Base-by-base conservation (phyloP, 2,888 invertebrate species). In the Oscheius sp. region DNA sequence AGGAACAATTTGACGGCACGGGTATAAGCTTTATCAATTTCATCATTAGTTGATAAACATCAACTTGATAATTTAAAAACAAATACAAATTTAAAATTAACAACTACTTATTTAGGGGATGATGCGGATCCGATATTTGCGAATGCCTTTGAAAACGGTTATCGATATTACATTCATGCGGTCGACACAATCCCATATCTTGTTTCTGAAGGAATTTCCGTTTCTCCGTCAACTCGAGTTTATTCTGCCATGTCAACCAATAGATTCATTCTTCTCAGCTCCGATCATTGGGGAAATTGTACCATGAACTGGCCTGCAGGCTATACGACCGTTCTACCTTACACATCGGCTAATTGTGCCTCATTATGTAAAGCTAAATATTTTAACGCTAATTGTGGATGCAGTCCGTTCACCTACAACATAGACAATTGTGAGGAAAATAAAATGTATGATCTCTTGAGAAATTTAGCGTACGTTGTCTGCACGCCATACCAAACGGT, bases 91-190 rank as follows among this genome's bases (percentile, higher is more conserved):
- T 38, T 12, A 12, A 38, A 12, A 12, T 14, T n/a, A n/a, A n/a
- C n/a, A n/a, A n/a, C n/a, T n/a, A n/a, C n/a, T 44, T 28, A 24
- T 44, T 24, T 30, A 62, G 62, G 47, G 9, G 73, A 74, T 32
- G 72, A 70, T 8, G 67, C 70, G 2, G 12, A 71, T 17, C 77
- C 77, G 6, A 73, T 77, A 1, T 81, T 80, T 57, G 64, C 78
- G n/a, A 78, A 78, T 64, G 74, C 76, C 22, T 80, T 81, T 67
- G 83, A 84, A 61, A 81, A 77, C 54, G 84, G 84, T 6, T 83
- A 82, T 67, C 73, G 82, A 36, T 85, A 76, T 64, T 85, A 76
- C 63, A 77, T 84, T 6, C 82, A 85, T 68, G 71, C 76, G 14
- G 68, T 70, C n/a, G 69, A 77, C 45, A 74, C 73, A 14, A 70